Base-by-base conservation (phyloP, 2,113 vertebrate genomes). In the Carassius auratus region DNA sequence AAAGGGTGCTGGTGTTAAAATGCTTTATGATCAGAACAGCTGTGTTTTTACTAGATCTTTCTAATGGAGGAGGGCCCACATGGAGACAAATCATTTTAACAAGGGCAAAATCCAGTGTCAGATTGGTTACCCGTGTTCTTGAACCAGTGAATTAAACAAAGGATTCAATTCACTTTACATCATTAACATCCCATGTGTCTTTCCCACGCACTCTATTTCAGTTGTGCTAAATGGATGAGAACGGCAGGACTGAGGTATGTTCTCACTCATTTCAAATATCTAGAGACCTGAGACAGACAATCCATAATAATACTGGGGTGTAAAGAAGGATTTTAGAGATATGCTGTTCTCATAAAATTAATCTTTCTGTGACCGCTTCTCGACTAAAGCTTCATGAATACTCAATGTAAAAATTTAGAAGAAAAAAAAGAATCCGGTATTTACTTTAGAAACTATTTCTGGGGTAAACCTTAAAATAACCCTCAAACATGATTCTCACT, bases 61-160 rank as follows among this genome's bases (percentile, higher is more conserved):
- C n/a, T 68, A 81, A 81, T 81, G 12, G 78, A 81, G 61, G 23
- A 26, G 30, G 76, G 38, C 61, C 61, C 78, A 45, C 23, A 23
- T 81, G 38, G 78, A 66, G 78, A 81, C 78, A 81, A 81, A 81
- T 81, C 78, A 81, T 81, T 81, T 68, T 81, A 81, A 66, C 78
- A 81, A 81, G 78, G 15, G 78, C 78, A 30, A 17, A 81, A 48
- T 33, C 42, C 78, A 1, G 61, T 50, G 61, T 10, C 61, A 45
- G 38, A 66, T 66, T 50, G 33, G 61, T 30, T 66, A 81, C 78
- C 48, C 61, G n/a, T 76, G 74, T 76, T 71, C 33, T 30, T 14
- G 74, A 52, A 52, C 21, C 74, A 2, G 17, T 26, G 14, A 76
- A 52, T 76, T 76, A 76, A 76, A 76, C 74, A 52, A 76, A 76